Evolutionary conservation across 2,797 vertebrate genomes (phyloP).

Genomic region (Pterois miles): DNA sequence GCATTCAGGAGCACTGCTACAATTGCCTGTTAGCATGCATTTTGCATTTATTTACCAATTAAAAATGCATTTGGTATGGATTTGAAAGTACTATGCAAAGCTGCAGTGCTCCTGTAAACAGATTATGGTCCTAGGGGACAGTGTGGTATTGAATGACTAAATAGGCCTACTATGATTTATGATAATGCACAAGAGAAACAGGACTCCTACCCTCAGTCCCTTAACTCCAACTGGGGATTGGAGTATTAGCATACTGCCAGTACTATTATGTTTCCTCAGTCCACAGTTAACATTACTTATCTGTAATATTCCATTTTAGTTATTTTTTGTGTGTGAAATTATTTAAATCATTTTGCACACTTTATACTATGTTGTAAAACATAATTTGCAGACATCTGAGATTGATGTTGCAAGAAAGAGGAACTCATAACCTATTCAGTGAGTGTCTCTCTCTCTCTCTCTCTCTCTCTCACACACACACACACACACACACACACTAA

Average conservation of each 20-base stretch:
- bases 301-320: conserved; percentile 30
- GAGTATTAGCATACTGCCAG: conserved; percentile 63
- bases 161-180: conserved; percentile 87
- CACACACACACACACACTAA: neutral
- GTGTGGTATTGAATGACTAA: conserved; percentile 85
- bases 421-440: conserved; percentile 8
- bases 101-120: conserved; percentile 82
- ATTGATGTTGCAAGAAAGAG: conserved; percentile 8
- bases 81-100: conserved; percentile 85
- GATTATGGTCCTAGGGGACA: conserved; percentile 83
- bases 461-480: conserved; percentile 6
- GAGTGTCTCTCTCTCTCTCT: neutral
- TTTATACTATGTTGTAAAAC: neutral
- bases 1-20: conserved; percentile 79
- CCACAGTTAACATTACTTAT: conserved; percentile 42
- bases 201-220: conserved; percentile 66
- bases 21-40: conserved; percentile 81
- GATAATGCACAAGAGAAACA: conserved; percentile 82
- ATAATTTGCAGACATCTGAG: conserved; percentile 15
- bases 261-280: conserved; percentile 51
- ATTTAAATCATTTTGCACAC: conserved; percentile 24
- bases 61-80: conserved; percentile 87
- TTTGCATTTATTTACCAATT: conserved; percentile 86
- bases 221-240: conserved; percentile 70
- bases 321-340: conserved; percentile 19